Conservation (phyloP, 2,113 vertebrate genomes). For the Tetraodon nigroviridis region DNA sequence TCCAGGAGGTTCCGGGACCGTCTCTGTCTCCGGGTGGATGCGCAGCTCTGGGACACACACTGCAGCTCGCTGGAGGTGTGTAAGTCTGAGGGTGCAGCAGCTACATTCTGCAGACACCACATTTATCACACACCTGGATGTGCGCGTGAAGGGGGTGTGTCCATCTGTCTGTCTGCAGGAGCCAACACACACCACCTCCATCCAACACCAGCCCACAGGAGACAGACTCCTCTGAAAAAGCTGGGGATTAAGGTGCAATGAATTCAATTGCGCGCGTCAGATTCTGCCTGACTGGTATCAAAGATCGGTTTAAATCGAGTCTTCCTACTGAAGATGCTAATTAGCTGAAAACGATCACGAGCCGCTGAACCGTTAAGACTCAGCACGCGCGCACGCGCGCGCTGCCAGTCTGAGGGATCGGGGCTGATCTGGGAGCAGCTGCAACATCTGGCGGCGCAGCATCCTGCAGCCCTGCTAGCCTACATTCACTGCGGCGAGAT, state of each 20-base stretch:
- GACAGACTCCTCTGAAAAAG: not conserved
- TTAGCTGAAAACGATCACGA: not conserved
- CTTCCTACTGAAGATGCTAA: not conserved
- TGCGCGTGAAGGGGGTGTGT: not conserved
- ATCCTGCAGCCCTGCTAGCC: constrained; percentile 45
- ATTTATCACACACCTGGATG: not conserved
- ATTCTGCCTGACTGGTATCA: not conserved
- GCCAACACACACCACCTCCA: not conserved
- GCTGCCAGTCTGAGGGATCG: not conserved
- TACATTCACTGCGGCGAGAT: constrained; percentile 67
- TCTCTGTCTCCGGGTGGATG: too few species aligned
- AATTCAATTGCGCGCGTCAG: not conserved
- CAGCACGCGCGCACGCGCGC: not conserved
- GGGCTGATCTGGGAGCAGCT: not conserved
- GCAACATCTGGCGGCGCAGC: constrained; percentile 50
- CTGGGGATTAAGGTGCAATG: constrained; percentile 15
- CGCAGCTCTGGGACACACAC: too few species aligned
- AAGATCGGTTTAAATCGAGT: not conserved
- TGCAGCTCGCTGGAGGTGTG: too few species aligned
- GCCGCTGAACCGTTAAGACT: not conserved
- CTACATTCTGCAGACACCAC: not conserved
- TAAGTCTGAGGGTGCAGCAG: too few species aligned
- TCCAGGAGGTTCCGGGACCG: too few species aligned
- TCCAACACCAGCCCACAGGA: constrained; percentile 1
- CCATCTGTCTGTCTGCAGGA: constrained; percentile 34